phyloP scores from a whole-genome alignment of 2,113 vertebrate species.

The Octodon degus region DNA sequence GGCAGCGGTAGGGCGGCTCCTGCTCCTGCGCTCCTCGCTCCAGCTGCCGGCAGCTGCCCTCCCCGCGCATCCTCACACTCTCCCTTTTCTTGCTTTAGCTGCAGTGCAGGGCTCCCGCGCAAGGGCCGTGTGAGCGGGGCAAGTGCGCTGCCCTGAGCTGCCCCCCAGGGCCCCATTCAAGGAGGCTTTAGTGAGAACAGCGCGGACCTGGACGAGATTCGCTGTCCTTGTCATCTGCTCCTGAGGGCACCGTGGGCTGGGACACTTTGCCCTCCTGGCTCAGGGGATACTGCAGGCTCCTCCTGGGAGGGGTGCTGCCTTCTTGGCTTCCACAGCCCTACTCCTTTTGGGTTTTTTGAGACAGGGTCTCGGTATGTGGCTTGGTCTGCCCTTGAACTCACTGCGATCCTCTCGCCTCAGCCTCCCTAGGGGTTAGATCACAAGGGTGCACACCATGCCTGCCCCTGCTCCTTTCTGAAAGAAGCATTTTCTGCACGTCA shows the following conservation, averaged over 20 bases:
- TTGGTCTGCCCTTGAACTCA: not conserved
- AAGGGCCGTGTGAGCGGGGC: not conserved
- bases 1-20: too few species aligned
- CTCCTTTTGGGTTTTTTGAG: not conserved
- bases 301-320: not conserved
- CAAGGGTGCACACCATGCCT: not conserved
- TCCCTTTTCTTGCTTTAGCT: not conserved
- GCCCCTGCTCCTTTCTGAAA: not conserved
- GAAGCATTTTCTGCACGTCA: not conserved
- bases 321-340: not conserved
- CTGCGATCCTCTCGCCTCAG: not conserved
- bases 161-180: not conserved
- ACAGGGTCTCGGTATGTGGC: not conserved
- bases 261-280: not conserved
- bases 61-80: accelerated
- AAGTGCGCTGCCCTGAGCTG: accelerated
- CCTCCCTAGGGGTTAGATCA: not conserved
- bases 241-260: not conserved
- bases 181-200: not conserved
- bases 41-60: not conserved
- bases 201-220: not conserved
- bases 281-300: not conserved
- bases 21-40: not conserved
- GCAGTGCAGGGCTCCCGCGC: not conserved
- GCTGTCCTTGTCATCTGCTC: not conserved